Base-by-base conservation (phyloP, 2,888 invertebrate species). In the Mamestra brassicae region DNA sequence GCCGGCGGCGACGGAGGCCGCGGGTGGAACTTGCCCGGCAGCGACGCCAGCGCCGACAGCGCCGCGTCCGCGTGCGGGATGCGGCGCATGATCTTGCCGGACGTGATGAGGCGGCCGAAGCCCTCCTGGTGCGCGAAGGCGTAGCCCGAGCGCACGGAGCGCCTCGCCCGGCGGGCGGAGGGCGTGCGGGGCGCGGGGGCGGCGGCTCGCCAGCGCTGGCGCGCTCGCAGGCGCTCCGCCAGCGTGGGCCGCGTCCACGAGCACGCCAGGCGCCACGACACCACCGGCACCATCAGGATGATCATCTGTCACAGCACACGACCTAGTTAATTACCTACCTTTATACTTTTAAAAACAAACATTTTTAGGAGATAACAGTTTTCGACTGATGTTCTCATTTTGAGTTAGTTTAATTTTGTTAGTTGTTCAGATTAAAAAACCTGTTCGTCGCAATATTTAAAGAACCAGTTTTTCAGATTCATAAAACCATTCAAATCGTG, bases 191-290 rank as follows among this genome's bases (percentile, higher is more conserved):
- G 97, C 72, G 98, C 98, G 90, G 98, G 98, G 86, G 98, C 98
- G 83, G 98, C 98, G 86, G 96, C 93, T 95, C 97, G 89, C 98
- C 98, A 93, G 97, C 97, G 89, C 97, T 96, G 93, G 97, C 98
- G 96, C 90, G 99, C 97, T 73, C 99, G 97, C 80, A 99, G 98
- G 89, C 99, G 95, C 92, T 99, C 99, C 8, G 99, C 98, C 84
- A 99, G 97, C 75, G 99, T 99, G 38, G 99, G 99, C 91, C 98
- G 97, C 76, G 99, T 98, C 96, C 99, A 98, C 87, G 98, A 97
- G 94, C 98, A 98, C 97, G 99, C 99, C 97, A 99, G 99, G 89
- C 99, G 97, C 97, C 98, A 99, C 84, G 99, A 99, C 87, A 99
- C 97, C 89, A 99, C 98, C 72, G 99, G 99, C 93, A 99, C 98